These are phyloP conservation scores for Resseliella maxima DNA, from an alignment of 2,888 invertebrate genomes.

Conservation along the genomic window DNA sequence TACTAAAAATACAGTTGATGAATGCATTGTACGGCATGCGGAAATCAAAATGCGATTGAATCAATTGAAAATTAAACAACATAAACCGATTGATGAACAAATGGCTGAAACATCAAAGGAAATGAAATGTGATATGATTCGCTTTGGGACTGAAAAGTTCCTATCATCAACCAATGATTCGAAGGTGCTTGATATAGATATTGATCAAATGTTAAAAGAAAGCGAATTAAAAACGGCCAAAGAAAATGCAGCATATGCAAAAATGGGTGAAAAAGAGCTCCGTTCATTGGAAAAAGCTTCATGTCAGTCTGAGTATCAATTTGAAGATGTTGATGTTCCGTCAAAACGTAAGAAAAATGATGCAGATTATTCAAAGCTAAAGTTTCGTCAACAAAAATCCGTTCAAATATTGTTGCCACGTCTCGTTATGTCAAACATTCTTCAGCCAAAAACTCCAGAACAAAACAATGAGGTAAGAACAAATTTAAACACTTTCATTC, in stretches of 20 bases:
- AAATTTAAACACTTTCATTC: no score
- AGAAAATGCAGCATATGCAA: slow-evolving; percentile 84
- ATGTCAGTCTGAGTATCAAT: slow-evolving; percentile 86
- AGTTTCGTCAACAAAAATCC: no score
- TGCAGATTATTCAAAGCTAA: no score
- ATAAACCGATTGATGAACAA: slow-evolving; percentile 82
- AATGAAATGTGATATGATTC: slow-evolving; percentile 95
- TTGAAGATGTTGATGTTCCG: slow-evolving; percentile 96
- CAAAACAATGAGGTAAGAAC: no score
- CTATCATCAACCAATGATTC: slow-evolving; percentile 94
- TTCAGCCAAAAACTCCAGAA: no score
- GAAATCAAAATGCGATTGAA: slow-evolving; percentile 92
- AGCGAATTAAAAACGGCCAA: slow-evolving; percentile 89
- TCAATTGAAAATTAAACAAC: slow-evolving; percentile 89
- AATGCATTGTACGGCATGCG: slow-evolving; percentile 93
- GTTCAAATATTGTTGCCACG: no score
- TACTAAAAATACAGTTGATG: slow-evolving; percentile 95
- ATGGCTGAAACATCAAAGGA: slow-evolving; percentile 89
- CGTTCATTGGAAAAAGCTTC: slow-evolving; percentile 80
- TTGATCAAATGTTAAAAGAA: slow-evolving; percentile 86
- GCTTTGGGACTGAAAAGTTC: slow-evolving; percentile 94
- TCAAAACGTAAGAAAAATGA: no score
- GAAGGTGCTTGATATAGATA: slow-evolving; percentile 89
- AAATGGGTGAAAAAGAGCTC: slow-evolving; percentile 87
- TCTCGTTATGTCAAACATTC: no score